A percentile compares a stretch with the other conserved stretches of the same genome.
These are phyloP conservation scores for Syngnathoides biaculeatus DNA, from an alignment of 2,113 vertebrate species.

Conservation along the genomic window DNA sequence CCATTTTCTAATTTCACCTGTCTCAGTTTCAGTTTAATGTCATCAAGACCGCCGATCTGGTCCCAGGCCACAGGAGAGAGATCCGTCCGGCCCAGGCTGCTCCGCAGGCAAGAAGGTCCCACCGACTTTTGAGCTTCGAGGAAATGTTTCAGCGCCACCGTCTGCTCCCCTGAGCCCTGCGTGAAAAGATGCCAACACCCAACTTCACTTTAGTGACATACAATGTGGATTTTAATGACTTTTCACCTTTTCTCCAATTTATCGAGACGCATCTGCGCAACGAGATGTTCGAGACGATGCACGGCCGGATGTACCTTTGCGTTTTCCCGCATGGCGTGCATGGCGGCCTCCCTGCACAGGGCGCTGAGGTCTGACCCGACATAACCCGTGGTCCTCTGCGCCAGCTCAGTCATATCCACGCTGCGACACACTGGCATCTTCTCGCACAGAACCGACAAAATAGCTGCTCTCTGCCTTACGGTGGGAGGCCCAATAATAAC, in stretches of 20 bases:
- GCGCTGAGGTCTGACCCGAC: slow-evolving; percentile 92
- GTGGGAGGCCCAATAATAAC: slow-evolving; percentile 86
- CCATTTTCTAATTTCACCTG: slow-evolving; percentile 73
- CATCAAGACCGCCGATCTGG: slow-evolving; percentile 90
- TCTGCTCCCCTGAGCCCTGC: slow-evolving; percentile 65
- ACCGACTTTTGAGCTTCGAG: slow-evolving; percentile 81
- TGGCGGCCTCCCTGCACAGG: slow-evolving; percentile 88
- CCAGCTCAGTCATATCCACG: slow-evolving; percentile 75
- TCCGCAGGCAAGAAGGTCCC: slow-evolving; percentile 83
- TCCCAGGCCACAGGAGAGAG: slow-evolving; percentile 83
- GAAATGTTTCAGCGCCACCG: slow-evolving; percentile 78
- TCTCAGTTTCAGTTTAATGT: slow-evolving; percentile 86
- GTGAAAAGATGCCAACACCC: neutral
- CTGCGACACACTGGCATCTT: slow-evolving; percentile 75
- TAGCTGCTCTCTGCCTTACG: slow-evolving; percentile 78
- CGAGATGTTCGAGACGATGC: neutral
- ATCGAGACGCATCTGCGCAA: neutral
- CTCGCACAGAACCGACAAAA: slow-evolving; percentile 79
- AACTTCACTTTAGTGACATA: neutral
- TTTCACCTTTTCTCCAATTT: no score
- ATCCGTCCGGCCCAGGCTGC: slow-evolving; percentile 80
- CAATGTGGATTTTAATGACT: neutral
- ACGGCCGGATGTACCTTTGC: slow-evolving; percentile 68
- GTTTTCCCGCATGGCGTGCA: slow-evolving; percentile 76
- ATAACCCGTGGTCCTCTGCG: slow-evolving; percentile 84